phyloP scores from a whole-genome alignment of 2,113 vertebrate species.

The Laterallus jamaicensis region DNA sequence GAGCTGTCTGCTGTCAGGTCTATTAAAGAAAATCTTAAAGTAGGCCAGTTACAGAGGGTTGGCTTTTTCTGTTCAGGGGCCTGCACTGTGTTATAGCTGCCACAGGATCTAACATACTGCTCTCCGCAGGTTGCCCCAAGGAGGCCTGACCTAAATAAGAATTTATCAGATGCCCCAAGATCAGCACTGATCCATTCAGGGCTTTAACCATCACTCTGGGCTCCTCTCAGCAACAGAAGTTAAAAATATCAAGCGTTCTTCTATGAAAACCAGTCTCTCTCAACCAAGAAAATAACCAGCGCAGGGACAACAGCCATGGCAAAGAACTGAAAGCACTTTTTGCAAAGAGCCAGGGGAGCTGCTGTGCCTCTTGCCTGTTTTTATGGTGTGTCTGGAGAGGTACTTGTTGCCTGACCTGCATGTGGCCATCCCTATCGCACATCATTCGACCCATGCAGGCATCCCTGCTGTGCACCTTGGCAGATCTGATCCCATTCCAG shows the following conservation, averaged over 20 bases:
- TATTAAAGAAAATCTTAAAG: not conserved
- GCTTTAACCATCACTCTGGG: not conserved
- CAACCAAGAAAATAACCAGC: not conserved
- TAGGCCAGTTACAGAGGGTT: not conserved
- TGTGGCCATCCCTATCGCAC: not conserved
- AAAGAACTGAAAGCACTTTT: not conserved
- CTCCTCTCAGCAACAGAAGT: not conserved
- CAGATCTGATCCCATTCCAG: not conserved
- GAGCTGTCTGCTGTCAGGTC: not conserved
- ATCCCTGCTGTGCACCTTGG: not conserved
- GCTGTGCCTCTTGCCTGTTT: not conserved
- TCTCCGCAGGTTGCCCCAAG: not conserved
- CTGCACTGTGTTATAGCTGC: not conserved
- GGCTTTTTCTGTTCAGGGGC: not conserved
- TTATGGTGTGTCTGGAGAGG: not conserved
- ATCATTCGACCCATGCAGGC: not conserved
- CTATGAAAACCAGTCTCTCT: not conserved
- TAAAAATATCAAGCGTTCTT: not conserved
- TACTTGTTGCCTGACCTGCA: not conserved
- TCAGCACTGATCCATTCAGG: not conserved
- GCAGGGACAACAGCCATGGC: not conserved
- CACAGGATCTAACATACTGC: not conserved
- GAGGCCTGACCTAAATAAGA: not conserved
- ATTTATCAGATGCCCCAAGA: not conserved
- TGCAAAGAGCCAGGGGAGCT: not conserved